Evolutionary conservation across 35 echinoderm and acorn worm species (phyloP).

Genomic region (Ophiothrix spiculata): DNA sequence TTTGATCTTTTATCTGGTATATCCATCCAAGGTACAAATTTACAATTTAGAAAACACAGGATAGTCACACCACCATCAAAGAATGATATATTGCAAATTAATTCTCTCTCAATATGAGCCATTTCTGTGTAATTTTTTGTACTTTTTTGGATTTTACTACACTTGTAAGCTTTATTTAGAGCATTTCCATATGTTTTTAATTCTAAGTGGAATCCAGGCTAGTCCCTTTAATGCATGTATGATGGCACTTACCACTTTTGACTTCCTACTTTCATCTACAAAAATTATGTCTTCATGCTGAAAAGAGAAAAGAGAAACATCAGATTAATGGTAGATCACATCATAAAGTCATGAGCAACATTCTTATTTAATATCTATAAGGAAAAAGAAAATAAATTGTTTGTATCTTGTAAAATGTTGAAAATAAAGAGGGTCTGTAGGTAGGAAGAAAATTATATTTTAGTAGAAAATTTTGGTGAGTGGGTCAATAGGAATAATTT

Average conservation of each 20-base stretch:
- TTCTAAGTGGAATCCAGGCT: background rate
- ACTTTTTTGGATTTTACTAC: background rate
- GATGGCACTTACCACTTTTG: background rate
- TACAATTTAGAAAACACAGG: too few species aligned
- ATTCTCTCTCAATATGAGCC: too few species aligned
- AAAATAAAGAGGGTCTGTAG: background rate
- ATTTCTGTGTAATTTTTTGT: too few species aligned
- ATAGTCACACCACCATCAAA: too few species aligned
- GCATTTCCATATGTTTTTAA: background rate
- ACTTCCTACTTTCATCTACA: background rate
- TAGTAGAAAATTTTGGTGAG: too few species aligned
- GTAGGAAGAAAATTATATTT: too few species aligned
- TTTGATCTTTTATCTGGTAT: too few species aligned
- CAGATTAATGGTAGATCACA: background rate
- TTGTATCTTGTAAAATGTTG: background rate
- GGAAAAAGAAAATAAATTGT: background rate
- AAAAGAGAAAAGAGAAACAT: background rate
- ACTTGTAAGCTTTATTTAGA: background rate
- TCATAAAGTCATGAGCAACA: background rate
- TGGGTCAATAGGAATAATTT: too few species aligned
- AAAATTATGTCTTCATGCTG: background rate
- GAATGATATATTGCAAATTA: too few species aligned
- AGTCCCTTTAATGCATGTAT: background rate
- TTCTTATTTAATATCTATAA: background rate
- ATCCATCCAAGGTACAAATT: too few species aligned